A percentile compares a stretch with the other conserved stretches of the same genome.
phyloP scores from a whole-genome alignment of 2,888 invertebrate genomes.

The Sesamia inferens region DNA sequence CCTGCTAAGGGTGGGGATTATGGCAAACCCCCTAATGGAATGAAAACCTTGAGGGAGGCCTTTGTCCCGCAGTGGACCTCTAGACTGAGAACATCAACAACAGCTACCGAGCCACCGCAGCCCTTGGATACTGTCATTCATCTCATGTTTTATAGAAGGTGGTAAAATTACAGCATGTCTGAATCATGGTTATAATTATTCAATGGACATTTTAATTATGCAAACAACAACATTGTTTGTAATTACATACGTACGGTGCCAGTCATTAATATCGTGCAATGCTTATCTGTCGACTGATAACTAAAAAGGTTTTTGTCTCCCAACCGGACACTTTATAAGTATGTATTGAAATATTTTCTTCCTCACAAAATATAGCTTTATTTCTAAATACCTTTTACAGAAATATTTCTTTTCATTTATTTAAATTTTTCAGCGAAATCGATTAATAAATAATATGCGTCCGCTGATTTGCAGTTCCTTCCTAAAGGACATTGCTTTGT shows the following conservation, averaged over 20 bases:
- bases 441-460: not conserved
- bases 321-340: not conserved
- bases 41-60: no score
- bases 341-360: not conserved
- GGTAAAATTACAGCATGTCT: not conserved
- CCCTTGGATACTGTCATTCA: not conserved
- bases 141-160: not conserved
- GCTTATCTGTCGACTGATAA: slow-evolving; percentile 40
- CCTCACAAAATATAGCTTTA: not conserved
- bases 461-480: no score
- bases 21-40: no score
- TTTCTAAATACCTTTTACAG: not conserved
- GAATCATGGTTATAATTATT: slow-evolving; percentile 10
- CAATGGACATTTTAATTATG: slow-evolving; percentile 19
- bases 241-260: not conserved
- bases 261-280: not conserved
- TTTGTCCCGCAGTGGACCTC: no score
- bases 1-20: no score
- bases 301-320: slow-evolving; percentile 30
- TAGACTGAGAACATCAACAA: no score
- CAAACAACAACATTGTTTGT: slow-evolving; percentile 17
- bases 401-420: not conserved
- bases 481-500: no score
- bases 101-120: not conserved
- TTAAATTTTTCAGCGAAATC: not conserved